Evolutionary conservation across 2,888 invertebrate genomes (phyloP).

Genomic region (Sipha maydis): DNA sequence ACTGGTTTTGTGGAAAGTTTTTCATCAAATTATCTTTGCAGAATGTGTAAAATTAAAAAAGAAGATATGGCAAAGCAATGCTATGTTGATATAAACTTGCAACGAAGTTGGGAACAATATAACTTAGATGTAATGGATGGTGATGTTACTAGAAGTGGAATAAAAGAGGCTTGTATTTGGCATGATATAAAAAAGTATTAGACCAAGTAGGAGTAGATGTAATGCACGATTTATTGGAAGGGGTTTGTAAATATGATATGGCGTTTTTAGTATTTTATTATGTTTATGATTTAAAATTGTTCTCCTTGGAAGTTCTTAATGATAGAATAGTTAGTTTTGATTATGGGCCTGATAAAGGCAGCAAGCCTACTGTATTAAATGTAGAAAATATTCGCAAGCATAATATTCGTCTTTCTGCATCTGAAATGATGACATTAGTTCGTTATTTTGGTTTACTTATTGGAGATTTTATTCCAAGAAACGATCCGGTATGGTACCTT

Average conservation of each 20-base stretch:
- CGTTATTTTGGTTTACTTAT: neutral
- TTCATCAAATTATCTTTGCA: neutral
- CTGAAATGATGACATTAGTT: neutral
- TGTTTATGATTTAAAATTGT: constrained; percentile 54
- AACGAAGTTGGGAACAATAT: neutral
- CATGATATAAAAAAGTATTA: constrained; percentile 43
- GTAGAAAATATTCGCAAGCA: too few species aligned
- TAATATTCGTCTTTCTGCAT: constrained; percentile 55
- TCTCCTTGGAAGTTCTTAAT: constrained; percentile 59
- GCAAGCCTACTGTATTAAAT: constrained; percentile 46
- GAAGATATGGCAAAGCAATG: neutral
- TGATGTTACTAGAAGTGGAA: constrained; percentile 53
- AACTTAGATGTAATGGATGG: neutral
- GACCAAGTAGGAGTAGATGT: constrained; percentile 34
- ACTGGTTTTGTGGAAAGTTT: neutral
- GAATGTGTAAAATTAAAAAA: constrained; percentile 15
- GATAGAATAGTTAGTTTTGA: constrained; percentile 63
- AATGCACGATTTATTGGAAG: constrained; percentile 54
- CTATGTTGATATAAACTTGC: neutral
- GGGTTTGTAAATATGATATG: constrained; percentile 34
- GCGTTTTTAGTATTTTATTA: constrained; percentile 23
- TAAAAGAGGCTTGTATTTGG: constrained; percentile 61
- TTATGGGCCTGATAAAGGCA: constrained; percentile 60
- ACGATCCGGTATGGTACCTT: neutral
- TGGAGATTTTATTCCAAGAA: neutral